Evolutionary conservation across 2,113 vertebrate species (phyloP), one percentile per base, ranked within the genome.

Genomic region (Nycticebus coucang): DNA sequence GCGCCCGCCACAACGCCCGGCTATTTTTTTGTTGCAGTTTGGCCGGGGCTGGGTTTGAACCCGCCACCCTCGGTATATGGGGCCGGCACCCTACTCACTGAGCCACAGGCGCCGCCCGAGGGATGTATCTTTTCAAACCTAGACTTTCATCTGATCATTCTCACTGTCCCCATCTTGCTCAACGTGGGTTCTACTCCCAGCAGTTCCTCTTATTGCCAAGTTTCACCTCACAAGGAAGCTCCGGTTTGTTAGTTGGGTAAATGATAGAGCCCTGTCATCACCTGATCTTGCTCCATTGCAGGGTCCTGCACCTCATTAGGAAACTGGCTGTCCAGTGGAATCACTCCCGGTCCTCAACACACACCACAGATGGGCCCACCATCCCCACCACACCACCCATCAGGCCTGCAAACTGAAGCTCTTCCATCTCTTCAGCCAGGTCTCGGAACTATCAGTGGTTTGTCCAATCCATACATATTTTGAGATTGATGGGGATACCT

Each of bases 291-390:
- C 62, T 78, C 13, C n/a, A 15, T 0, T 1, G 21, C 26, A 14
- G 74, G 7, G 66, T 89, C 24, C 55, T 7, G 22, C 19, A 0
- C 37, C 35, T 82, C 33, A 1, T 33, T 17, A 45, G 60, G 17
- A 26, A 89, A 69, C 4, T 8, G 26, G 15, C 30, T 3, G 71
- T 35, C 7, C 62, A 53, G 4, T 45, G 72, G 41, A 53, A 60
- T 33, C 1, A 5, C 6, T 60, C 37, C 50, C 4, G 41, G 59
- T 4, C 45, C 7, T 6, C 11, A 6, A n/a, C 0, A 11, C 14
- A 35, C 26, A 50, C 12, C 55, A 45, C 33, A 12, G 7, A 9
- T 26, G 14, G 24, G 33, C 50, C n/a, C 37, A 35, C 5, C 17
- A 35, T 0, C 33, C 50, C n/a, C 37, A 35, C 5, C 17, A 41